phyloP scores from a whole-genome alignment of 1,140 invertebrate genomes.

The Pseudomyrmex concolor region DNA sequence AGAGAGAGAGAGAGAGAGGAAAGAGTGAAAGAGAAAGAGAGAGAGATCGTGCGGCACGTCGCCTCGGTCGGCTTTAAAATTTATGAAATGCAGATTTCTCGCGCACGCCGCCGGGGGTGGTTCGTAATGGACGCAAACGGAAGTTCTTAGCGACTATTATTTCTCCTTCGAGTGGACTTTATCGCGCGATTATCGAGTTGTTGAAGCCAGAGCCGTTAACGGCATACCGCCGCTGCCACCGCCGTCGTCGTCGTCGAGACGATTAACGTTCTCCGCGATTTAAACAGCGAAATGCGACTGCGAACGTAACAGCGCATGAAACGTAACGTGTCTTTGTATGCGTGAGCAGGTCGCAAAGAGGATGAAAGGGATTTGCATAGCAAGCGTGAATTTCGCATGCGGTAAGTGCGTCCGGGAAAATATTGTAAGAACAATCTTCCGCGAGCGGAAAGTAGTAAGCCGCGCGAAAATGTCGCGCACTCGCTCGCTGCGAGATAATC shows the following conservation, averaged over 20 bases:
- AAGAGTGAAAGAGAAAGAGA: background rate
- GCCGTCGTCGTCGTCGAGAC: constrained; percentile 28
- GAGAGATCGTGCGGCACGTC: background rate
- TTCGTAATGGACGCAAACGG: constrained; percentile 42
- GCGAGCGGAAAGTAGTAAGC: constrained; percentile 48
- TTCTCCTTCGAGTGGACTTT: constrained; percentile 55
- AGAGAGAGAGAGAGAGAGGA: background rate
- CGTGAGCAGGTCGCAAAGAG: constrained; percentile 17
- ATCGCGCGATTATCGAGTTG: constrained; percentile 54
- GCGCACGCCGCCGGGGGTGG: constrained; percentile 3
- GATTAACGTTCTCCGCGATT: constrained; percentile 57
- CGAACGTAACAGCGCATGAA: background rate
- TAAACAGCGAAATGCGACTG: constrained; percentile 44
- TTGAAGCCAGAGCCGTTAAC: constrained; percentile 48
- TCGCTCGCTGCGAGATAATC: constrained; percentile 33
- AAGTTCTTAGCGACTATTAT: constrained; percentile 59
- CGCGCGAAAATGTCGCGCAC: constrained; percentile 33
- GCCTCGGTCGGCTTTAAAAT: constrained; percentile 33
- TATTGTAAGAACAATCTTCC: constrained; percentile 58
- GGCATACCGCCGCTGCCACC: constrained; percentile 12
- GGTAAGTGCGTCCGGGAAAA: constrained; percentile 52
- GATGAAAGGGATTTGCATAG: constrained; percentile 60
- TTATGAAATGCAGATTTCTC: constrained; percentile 55
- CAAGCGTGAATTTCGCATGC: constrained; percentile 55
- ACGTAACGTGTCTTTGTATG: background rate